Evolutionary conservation across 2,113 vertebrate species (phyloP).

Genomic region (Edolisoma coerulescens): DNA sequence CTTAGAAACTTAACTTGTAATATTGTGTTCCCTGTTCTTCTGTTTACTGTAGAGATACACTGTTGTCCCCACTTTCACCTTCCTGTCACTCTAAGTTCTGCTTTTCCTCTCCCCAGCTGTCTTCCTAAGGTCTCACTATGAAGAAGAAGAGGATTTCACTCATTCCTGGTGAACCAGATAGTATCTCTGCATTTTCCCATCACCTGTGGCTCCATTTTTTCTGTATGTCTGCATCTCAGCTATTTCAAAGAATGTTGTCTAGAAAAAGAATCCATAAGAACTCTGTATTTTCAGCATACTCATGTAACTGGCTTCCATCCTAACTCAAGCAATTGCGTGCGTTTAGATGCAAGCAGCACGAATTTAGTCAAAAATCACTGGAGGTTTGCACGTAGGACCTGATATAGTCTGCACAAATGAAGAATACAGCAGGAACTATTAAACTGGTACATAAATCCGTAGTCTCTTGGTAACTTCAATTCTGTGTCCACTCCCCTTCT

Average conservation of each 20-base stretch:
- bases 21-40: not conserved
- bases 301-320: not conserved
- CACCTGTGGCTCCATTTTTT: not conserved
- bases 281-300: not conserved
- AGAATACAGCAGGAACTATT: not conserved
- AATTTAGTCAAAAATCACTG: not conserved
- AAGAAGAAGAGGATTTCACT: not conserved
- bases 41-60: accelerated
- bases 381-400: not conserved
- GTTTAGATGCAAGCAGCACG: not conserved
- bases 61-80: not conserved
- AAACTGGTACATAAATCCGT: not conserved
- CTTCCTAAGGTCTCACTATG: not conserved
- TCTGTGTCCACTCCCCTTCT: not conserved
- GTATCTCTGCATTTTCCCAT: not conserved
- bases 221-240: not conserved
- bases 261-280: not conserved
- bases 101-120: not conserved
- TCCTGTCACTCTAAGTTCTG: not conserved
- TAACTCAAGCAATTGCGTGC: accelerated
- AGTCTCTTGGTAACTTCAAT: not conserved
- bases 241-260: not conserved
- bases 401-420: not conserved
- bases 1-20: not conserved
- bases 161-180: not conserved